phyloP scores from a whole-genome alignment of 1,140 invertebrate genomes.

The Contarinia nasturtii region DNA sequence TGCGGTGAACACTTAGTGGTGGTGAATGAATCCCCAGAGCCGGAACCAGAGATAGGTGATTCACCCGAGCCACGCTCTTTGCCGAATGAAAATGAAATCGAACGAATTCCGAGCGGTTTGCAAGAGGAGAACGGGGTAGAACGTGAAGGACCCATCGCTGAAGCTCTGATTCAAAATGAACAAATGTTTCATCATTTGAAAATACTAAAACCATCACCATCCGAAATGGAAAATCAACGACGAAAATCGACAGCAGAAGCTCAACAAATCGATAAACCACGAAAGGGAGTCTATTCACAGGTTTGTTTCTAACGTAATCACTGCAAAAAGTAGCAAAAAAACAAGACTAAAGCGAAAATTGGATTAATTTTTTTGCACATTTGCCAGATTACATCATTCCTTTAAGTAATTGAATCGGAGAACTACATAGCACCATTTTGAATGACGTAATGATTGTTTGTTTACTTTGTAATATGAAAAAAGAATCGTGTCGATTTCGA shows the following conservation, averaged over 20 bases:
- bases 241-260: not conserved
- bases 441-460: too few species aligned
- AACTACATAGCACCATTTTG: too few species aligned
- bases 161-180: slow-evolving; percentile 2
- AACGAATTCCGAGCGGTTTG: not conserved
- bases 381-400: not conserved
- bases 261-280: slow-evolving; percentile 1
- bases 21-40: slow-evolving; percentile 1
- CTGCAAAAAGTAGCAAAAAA: too few species aligned
- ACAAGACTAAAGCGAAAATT: too few species aligned
- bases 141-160: slow-evolving; percentile 1
- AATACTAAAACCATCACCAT: slow-evolving; percentile 3
- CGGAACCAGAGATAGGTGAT: not conserved
- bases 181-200: slow-evolving; percentile 3
- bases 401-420: not conserved
- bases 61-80: not conserved
- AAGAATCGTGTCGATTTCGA: not conserved
- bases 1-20: slow-evolving; percentile 3
- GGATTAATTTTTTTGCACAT: not conserved
- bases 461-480: not conserved
- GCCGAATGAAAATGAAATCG: not conserved
- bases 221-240: not conserved
- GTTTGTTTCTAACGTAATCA: not conserved
- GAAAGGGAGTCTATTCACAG: slow-evolving; percentile 4
- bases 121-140: not conserved